A percentile compares a stretch with the other conserved stretches of the same genome.
phyloP scores from a whole-genome alignment of 2,888 invertebrate genomes.

The Cataglyphis albicans region DNA sequence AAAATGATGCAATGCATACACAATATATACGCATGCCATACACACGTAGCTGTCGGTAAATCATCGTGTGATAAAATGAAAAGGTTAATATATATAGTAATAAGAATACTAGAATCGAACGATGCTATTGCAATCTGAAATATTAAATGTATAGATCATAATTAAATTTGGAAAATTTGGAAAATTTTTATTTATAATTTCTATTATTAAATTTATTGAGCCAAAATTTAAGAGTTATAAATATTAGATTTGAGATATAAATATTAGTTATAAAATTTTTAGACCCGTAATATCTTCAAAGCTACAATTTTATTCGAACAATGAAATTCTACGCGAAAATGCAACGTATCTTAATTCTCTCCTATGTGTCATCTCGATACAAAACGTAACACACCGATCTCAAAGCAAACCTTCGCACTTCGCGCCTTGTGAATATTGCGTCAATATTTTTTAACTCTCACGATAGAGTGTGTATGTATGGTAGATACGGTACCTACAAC shows the following conservation, averaged over 20 bases:
- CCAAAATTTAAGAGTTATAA: neutral
- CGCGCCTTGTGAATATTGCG: conserved; percentile 40
- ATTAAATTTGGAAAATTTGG: neutral
- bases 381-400: conserved; percentile 24
- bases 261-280: neutral
- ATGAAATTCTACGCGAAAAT: conserved; percentile 16
- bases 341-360: conserved; percentile 14
- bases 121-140: neutral
- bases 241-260: neutral
- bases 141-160: neutral
- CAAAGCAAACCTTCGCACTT: conserved; percentile 27
- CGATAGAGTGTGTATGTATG: conserved; percentile 1
- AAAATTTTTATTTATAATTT: neutral
- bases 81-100: conserved; percentile 77
- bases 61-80: conserved; percentile 79
- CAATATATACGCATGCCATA: neutral
- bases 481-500: conserved; percentile 32
- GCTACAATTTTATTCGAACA: conserved; percentile 14
- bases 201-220: neutral
- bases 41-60: conserved; percentile 72
- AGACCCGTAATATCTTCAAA: neutral
- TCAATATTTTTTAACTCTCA: conserved; percentile 40
- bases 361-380: conserved; percentile 15
- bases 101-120: conserved; percentile 68
- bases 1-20: conserved; percentile 75